These are phyloP conservation scores for Thamnophis sirtalis DNA, from an alignment of 2,113 vertebrate genomes.

Conservation along the genomic window DNA sequence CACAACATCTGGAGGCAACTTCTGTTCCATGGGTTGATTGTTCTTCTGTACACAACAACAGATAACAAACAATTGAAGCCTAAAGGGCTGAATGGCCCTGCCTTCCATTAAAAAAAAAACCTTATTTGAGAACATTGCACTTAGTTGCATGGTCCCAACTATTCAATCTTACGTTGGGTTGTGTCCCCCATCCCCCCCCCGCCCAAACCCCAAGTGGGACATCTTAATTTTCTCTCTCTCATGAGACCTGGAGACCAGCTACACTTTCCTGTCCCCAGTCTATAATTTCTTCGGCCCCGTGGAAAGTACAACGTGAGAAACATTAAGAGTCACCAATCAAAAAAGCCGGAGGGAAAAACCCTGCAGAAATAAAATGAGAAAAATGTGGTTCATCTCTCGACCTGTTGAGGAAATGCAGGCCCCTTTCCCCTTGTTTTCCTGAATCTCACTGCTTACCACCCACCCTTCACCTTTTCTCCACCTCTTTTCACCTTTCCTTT, in stretches of 20 bases:
- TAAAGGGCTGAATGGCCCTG: not conserved
- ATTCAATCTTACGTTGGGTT: not conserved
- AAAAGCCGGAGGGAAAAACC: not conserved
- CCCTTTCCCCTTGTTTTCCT: not conserved
- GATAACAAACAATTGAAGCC: not conserved
- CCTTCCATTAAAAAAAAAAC: not conserved
- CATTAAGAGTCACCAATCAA: fast-evolving
- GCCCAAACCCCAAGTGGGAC: not conserved
- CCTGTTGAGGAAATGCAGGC: not conserved
- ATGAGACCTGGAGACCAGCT: not conserved
- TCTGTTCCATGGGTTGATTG: too few relatives aligned
- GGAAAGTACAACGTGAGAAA: not conserved
- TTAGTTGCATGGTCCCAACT: not conserved
- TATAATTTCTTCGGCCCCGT: too few relatives aligned
- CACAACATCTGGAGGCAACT: too few relatives aligned
- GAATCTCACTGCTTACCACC: not conserved
- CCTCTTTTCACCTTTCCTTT: not conserved
- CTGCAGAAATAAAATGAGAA: not conserved
- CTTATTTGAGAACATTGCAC: not conserved
- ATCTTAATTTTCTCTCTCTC: not conserved
- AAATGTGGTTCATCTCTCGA: not conserved
- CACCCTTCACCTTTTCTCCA: not conserved
- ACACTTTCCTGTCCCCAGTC: not conserved
- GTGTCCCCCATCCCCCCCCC: not conserved
- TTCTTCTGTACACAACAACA: not conserved